Evolutionary conservation across 2,797 vertebrate species (phyloP).

Genomic region (Syncerus caffer): DNA sequence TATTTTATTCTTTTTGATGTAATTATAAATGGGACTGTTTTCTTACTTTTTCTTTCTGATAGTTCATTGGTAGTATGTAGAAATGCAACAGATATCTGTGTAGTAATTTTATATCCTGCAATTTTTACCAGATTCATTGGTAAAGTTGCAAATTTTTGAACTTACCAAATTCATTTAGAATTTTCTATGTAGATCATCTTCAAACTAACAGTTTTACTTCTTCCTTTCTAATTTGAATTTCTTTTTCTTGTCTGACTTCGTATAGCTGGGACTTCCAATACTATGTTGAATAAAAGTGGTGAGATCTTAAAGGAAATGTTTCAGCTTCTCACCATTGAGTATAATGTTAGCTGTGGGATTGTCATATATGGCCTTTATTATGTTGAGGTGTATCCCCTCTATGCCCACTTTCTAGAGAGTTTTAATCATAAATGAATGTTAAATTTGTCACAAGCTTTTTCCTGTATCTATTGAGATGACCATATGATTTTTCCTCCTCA

Average conservation of each 20-base stretch:
- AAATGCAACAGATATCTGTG: background rate
- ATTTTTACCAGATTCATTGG: background rate
- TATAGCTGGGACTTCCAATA: background rate
- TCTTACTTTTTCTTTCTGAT: background rate
- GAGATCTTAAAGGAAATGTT: background rate
- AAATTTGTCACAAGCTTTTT: background rate
- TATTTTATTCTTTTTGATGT: background rate
- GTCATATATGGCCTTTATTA: background rate
- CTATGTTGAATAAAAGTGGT: background rate
- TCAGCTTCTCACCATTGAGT: background rate
- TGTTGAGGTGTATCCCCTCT: background rate
- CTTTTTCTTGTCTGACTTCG: background rate
- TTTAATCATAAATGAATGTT: background rate
- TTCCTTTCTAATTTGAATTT: background rate
- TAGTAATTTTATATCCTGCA: background rate
- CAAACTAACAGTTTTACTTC: background rate
- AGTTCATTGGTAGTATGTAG: background rate
- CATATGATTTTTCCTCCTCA: background rate
- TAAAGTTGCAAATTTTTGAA: background rate
- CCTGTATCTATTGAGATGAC: background rate
- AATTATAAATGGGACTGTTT: background rate
- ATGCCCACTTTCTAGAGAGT: background rate
- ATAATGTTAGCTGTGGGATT: background rate
- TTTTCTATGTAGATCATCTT: background rate
- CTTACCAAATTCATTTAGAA: background rate